Evolutionary conservation across 2,113 vertebrate species (phyloP).

Genomic region (Corydoras maculifer): DNA sequence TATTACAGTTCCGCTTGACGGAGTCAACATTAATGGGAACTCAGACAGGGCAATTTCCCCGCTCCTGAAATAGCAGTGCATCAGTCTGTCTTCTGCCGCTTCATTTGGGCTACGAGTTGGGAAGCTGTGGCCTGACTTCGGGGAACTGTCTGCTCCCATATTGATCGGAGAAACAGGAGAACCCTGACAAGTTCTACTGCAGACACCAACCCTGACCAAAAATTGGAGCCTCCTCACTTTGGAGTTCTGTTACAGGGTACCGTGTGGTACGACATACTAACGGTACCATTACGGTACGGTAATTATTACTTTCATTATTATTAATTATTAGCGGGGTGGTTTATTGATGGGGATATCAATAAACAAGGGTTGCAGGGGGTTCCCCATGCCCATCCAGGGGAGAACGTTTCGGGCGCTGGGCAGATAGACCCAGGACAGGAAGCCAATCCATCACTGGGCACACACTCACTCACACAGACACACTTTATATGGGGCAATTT

Average conservation of each 20-base stretch:
- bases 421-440: too few relatives aligned
- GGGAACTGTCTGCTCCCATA: constrained; percentile 34
- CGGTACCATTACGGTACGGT: not conserved
- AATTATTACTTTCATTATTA: too few relatives aligned
- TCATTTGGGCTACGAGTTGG: constrained; percentile 24
- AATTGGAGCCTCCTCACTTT: constrained; percentile 1
- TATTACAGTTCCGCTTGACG: too few relatives aligned
- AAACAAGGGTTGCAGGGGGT: too few relatives aligned
- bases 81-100: constrained; percentile 19
- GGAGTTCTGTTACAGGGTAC: constrained; percentile 19
- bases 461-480: too few relatives aligned
- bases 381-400: too few relatives aligned
- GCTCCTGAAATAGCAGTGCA: constrained; percentile 18
- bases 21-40: constrained; percentile 3
- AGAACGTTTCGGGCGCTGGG: too few relatives aligned
- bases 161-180: constrained; percentile 39
- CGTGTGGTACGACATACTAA: too few relatives aligned
- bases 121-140: constrained; percentile 24
- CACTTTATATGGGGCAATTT: too few relatives aligned
- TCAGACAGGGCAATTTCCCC: not conserved
- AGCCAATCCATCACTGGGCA: too few relatives aligned
- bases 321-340: too few relatives aligned
- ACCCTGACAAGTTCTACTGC: constrained; percentile 11
- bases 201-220: constrained; percentile 26
- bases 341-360: too few relatives aligned